Base-by-base conservation (phyloP, 2,797 vertebrate species). In the Darevskia mixta region DNA sequence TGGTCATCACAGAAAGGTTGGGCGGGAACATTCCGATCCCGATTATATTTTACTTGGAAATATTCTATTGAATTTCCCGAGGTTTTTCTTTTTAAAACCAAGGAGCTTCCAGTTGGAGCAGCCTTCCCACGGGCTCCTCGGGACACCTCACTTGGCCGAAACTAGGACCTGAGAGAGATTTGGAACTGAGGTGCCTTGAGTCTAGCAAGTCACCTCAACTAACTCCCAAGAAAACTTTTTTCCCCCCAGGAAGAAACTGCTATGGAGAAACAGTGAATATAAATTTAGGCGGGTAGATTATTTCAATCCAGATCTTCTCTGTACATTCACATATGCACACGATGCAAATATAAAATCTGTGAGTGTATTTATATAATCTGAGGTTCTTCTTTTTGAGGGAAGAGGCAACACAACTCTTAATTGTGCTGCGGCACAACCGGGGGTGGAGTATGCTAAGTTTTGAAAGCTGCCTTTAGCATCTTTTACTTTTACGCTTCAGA, bases 401-500 rank as follows among this genome's bases (percentile, higher is more conserved):
- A 89, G 92, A 76, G 75, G 32, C 72, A 35, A 35, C 17, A 20
- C 35, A 18, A 73, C 6, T 35, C 17, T 5, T 3, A 18, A 2
- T 64, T 69, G 91, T 88, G n/a, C 86, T 3, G 3, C 41, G n/a
- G 82, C 0, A 0, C 83, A 86, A 87, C 89, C 91, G 86, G 87
- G 85, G 82, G 90, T 2, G 11, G 87, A 87, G 77, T 90, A 94
- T 93, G 87, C 89, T n/a, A 90, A 93, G 93, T 83, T 86, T 83
- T 86, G 76, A 69, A 95, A 87, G 88, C 86, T 23, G 32, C 9
- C 0, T 90, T 91, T 1, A 35, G 88, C 88, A 61, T 95, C 92
- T 95, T 88, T 90, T 85, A 92, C 91, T 93, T 93, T 93, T 64
- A 18, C 83, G 80, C 85, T 90, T 88, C 15, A 69, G 89, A 91